These are phyloP conservation scores for Anoplolepis gracilipes DNA, from an alignment of 1,140 invertebrate species.

Conservation along the genomic window DNA sequence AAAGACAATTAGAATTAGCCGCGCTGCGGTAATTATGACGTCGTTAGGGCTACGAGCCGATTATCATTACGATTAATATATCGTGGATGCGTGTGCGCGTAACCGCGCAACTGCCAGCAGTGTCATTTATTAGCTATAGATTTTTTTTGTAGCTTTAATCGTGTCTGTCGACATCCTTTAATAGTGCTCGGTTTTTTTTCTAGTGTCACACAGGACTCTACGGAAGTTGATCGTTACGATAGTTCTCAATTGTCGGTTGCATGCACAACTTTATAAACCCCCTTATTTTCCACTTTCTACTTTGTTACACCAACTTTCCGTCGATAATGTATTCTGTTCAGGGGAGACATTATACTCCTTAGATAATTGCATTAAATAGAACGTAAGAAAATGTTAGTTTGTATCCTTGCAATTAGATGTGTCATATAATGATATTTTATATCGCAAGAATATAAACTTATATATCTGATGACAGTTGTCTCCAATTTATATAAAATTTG, in stretches of 20 bases:
- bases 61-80: conserved; percentile 63
- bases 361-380: conserved; percentile 23
- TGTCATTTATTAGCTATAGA: conserved; percentile 19
- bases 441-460: neutral
- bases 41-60: conserved; percentile 53
- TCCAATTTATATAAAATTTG: neutral
- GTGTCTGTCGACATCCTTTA: neutral
- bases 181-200: conserved; percentile 1
- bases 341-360: conserved; percentile 14
- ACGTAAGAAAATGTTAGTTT: conserved; percentile 1
- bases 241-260: conserved; percentile 16
- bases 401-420: neutral
- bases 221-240: conserved; percentile 38
- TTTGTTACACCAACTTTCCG: conserved; percentile 33
- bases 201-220: neutral
- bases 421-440: neutral
- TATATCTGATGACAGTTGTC: neutral
- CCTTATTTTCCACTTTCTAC: conserved; percentile 57
- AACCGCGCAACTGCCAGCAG: neutral
- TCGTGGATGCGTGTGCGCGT: neutral
- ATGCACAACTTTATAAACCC: conserved; percentile 33
- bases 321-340: conserved; percentile 32
- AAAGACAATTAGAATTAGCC: conserved; percentile 71
- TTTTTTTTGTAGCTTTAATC: neutral
- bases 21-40: conserved; percentile 55